phyloP scores from a whole-genome alignment of 1,140 invertebrate species.

The Drosophila gunungcola region DNA sequence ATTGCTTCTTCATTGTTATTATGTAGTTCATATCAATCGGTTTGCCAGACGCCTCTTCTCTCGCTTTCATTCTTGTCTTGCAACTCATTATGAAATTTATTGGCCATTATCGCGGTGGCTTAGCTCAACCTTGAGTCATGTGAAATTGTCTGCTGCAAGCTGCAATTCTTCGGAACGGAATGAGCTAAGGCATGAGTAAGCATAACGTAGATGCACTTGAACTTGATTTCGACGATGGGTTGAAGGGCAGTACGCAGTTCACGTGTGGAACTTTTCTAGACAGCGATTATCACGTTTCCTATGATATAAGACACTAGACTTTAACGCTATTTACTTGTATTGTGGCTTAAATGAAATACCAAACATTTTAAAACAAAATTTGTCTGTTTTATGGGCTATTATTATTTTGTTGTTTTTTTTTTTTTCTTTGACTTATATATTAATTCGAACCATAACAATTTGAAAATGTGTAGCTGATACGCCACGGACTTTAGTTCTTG shows the following conservation, averaged over 20 bases:
- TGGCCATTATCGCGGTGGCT: not conserved
- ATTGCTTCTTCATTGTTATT: constrained; percentile 9
- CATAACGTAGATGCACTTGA: not conserved
- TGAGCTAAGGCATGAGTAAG: constrained; percentile 20
- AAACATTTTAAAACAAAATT: not conserved
- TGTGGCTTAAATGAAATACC: not conserved
- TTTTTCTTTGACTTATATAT: not conserved
- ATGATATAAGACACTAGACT: constrained; percentile 11
- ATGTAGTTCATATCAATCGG: constrained; percentile 18
- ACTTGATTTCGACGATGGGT: constrained; percentile 1
- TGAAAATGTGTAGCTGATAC: no score
- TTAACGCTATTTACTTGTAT: constrained; percentile 5
- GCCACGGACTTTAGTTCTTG: no score
- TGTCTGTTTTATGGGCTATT: not conserved
- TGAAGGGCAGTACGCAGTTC: not conserved
- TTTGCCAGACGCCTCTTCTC: constrained; percentile 44
- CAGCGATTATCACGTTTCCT: constrained; percentile 30
- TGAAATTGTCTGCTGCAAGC: constrained; percentile 41
- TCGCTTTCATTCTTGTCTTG: constrained; percentile 26
- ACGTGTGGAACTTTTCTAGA: not conserved
- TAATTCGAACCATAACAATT: no score
- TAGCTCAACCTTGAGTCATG: constrained; percentile 53
- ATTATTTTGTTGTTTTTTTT: not conserved
- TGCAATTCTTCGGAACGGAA: constrained; percentile 13
- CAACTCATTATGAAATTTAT: constrained; percentile 47